Conservation (phyloP, 2,797 vertebrate genomes). For the Sarcophilus harrisii region DNA sequence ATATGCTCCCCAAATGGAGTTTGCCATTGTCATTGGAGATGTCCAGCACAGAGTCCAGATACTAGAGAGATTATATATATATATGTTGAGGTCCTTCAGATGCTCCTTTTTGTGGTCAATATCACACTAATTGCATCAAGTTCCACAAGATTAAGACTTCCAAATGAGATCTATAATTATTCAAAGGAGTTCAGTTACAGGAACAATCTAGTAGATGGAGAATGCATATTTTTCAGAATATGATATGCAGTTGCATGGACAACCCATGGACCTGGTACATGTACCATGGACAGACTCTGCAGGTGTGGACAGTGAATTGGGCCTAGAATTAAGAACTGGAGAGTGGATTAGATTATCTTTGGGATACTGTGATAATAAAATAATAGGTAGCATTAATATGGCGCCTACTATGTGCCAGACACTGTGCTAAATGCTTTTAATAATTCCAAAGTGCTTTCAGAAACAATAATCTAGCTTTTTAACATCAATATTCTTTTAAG, state of each 20-base stretch:
- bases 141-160: not conserved
- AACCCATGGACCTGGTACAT: not conserved
- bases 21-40: not conserved
- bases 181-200: not conserved
- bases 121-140: not conserved
- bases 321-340: not conserved
- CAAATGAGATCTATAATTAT: not conserved
- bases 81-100: not conserved
- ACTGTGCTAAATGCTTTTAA: not conserved
- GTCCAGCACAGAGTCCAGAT: not conserved
- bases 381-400: not conserved
- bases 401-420: not conserved
- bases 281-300: not conserved
- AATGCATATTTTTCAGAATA: not conserved
- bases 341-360: not conserved
- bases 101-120: not conserved
- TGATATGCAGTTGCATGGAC: not conserved
- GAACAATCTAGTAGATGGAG: not conserved
- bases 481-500: not conserved
- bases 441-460: not conserved
- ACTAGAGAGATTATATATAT: not conserved
- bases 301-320: not conserved
- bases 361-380: not conserved
- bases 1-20: not conserved
- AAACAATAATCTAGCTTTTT: not conserved